A percentile compares a stretch with the other conserved stretches of the same genome.
Evolutionary conservation across 2,888 invertebrate species (phyloP).

Genomic region (Zygaena filipendulae): DNA sequence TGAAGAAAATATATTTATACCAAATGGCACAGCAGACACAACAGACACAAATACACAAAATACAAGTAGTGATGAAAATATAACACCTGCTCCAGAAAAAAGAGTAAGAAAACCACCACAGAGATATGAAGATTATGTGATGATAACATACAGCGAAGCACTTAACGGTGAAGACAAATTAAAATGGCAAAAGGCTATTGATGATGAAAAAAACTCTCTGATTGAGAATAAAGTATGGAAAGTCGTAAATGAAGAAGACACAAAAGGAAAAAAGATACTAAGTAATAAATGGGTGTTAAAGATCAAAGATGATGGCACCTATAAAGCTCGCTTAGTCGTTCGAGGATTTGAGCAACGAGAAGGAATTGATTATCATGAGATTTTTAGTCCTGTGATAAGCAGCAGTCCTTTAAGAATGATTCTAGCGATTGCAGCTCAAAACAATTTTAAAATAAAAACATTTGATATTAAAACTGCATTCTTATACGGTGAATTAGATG

Average conservation of each 20-base stretch:
- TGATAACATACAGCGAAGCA: constrained; percentile 2
- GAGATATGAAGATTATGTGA: constrained; percentile 1
- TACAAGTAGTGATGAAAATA: neutral
- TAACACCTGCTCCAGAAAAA: neutral
- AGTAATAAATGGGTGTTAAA: neutral
- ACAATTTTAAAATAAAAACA: neutral
- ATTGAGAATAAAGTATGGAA: constrained; percentile 3
- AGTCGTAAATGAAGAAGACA: constrained; percentile 1
- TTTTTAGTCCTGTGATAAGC: constrained; percentile 1
- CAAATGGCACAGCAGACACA: neutral
- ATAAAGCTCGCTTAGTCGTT: constrained; percentile 3
- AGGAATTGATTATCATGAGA: constrained; percentile 5
- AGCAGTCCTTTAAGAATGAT: neutral
- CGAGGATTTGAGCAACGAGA: constrained; percentile 4
- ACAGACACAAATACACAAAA: too few relatives aligned
- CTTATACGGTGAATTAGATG: neutral
- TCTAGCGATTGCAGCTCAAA: constrained; percentile 1
- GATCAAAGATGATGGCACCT: neutral
- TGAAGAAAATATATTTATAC: neutral
- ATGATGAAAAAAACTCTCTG: constrained; percentile 1
- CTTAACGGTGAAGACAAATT: neutral
- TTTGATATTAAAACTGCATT: neutral
- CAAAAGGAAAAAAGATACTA: constrained; percentile 1
- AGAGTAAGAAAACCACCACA: neutral
- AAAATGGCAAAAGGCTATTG: neutral